Conservation (phyloP, 2,113 vertebrate genomes). For the Myxocyprinus asiaticus region DNA sequence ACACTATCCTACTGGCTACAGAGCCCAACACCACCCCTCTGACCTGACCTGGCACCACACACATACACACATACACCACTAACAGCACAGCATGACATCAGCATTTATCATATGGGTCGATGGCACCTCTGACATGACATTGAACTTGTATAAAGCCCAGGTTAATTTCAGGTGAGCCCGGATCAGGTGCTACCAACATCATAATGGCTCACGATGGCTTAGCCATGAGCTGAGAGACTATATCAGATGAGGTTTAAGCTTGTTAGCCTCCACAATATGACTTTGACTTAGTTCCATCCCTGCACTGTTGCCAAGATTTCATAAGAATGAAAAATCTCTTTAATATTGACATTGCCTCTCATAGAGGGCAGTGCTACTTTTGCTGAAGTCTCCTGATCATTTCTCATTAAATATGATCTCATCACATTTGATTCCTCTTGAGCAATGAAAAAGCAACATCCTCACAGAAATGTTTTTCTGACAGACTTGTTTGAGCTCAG, state of each 20-base stretch:
- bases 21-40: slow-evolving; percentile 43
- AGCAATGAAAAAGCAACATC: too few relatives aligned
- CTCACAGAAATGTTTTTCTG: too few relatives aligned
- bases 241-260: slow-evolving; percentile 15
- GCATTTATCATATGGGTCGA: slow-evolving; percentile 47
- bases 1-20: slow-evolving; percentile 47
- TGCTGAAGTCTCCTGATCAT: too few relatives aligned
- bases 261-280: neutral
- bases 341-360: too few relatives aligned
- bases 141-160: slow-evolving; percentile 38
- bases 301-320: neutral
- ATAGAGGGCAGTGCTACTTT: too few relatives aligned
- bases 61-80: slow-evolving; percentile 10
- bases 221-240: slow-evolving; percentile 6
- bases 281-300: neutral
- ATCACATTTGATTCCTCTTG: too few relatives aligned
- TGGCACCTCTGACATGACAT: slow-evolving; percentile 51
- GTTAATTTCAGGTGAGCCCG: slow-evolving; percentile 44
- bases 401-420: too few relatives aligned
- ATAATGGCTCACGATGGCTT: slow-evolving; percentile 31
- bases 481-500: too few relatives aligned
- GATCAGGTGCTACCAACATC: slow-evolving; percentile 26
- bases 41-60: slow-evolving; percentile 50
- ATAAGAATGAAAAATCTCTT: neutral
- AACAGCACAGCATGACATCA: slow-evolving; percentile 23